Percentiles rank a stretch among this genome's conserved stretches.
phyloP scores from a whole-genome alignment of 2,888 invertebrate species.

The Amiota minor region DNA sequence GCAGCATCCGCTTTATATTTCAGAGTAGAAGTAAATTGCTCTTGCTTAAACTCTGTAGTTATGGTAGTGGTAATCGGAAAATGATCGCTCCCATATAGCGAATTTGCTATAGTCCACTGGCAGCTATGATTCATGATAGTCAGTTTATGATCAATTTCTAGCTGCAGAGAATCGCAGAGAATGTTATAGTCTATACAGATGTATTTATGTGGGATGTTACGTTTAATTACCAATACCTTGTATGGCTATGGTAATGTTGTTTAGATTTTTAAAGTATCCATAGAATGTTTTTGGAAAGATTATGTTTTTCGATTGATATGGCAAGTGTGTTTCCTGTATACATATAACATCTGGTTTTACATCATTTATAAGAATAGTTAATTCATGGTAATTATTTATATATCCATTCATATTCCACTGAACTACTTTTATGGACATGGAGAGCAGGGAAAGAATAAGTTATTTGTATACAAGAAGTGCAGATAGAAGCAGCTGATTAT shows the following conservation, averaged over 20 bases:
- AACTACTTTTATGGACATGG: slow-evolving; percentile 26
- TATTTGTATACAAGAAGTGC: slow-evolving; percentile 3
- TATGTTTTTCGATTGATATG: neutral
- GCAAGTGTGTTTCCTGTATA: slow-evolving; percentile 28
- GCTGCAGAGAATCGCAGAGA: neutral
- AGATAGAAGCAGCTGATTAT: slow-evolving; percentile 1
- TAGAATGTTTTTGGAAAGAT: neutral
- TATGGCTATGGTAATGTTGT: neutral
- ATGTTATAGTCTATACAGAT: neutral
- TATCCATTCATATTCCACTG: slow-evolving; percentile 38
- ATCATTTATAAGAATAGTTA: slow-evolving; percentile 17
- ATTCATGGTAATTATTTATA: slow-evolving; percentile 22
- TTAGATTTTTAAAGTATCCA: neutral
- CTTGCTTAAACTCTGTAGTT: neutral
- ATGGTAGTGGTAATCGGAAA: neutral
- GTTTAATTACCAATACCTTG: neutral
- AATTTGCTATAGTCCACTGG: neutral
- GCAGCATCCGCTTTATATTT: neutral
- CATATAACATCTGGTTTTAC: slow-evolving; percentile 24
- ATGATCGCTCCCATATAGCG: neutral
- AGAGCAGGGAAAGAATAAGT: slow-evolving; percentile 17
- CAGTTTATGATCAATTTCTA: neutral
- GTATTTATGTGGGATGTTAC: neutral
- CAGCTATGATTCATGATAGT: neutral
- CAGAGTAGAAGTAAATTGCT: neutral